phyloP scores from a whole-genome alignment of 2,888 invertebrate genomes.

The Macrosoma leucophasiata region DNA sequence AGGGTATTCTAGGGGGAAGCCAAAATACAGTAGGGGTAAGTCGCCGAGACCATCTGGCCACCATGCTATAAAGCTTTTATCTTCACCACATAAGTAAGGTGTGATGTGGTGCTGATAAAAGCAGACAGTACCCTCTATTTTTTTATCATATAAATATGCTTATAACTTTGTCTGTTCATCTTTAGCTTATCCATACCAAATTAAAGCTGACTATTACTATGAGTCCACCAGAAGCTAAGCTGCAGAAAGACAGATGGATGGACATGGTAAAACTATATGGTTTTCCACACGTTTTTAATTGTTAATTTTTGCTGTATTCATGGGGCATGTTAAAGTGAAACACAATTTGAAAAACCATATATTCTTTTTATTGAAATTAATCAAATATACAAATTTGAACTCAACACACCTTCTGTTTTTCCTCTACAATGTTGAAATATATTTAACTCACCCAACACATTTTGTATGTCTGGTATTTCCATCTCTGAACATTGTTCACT shows the following conservation, averaged over 20 bases:
- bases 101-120: too few species aligned
- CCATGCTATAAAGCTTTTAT: too few species aligned
- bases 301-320: not conserved
- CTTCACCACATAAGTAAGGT: too few species aligned
- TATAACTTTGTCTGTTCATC: too few species aligned
- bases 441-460: slow-evolving; percentile 42
- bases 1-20: too few species aligned
- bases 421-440: slow-evolving; percentile 34
- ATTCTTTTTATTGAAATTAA: slow-evolving; percentile 2
- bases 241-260: not conserved
- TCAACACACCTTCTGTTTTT: slow-evolving; percentile 36
- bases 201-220: not conserved
- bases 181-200: too few species aligned
- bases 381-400: slow-evolving; percentile 60
- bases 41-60: too few species aligned
- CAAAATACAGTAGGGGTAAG: too few species aligned
- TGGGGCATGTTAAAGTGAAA: not conserved
- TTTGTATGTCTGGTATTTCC: slow-evolving; percentile 43
- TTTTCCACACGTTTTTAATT: not conserved
- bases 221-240: not conserved
- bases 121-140: too few species aligned
- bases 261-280: not conserved
- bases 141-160: too few species aligned
- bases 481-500: slow-evolving; percentile 52
- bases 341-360: not conserved